Base-by-base conservation (phyloP, 30 jellyfish, hydroid and myxozoan genomes). In the Calvadosia cruxmelitensis region DNA sequence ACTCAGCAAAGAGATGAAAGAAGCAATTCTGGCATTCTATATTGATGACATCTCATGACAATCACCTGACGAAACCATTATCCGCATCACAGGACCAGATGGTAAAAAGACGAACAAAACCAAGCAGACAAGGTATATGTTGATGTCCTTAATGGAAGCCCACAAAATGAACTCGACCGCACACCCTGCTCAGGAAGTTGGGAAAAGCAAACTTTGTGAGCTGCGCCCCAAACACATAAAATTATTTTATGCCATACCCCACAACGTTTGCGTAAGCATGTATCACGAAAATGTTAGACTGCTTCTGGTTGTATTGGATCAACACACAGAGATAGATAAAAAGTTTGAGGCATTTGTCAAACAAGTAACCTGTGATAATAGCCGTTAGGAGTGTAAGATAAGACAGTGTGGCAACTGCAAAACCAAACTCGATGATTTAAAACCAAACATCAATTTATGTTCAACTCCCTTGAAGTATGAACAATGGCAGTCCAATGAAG, bases 111-210 rank as follows among this genome's bases (percentile, higher is more conserved):
- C n/a, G n/a, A 53, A 70, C 63, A 70, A 49, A 49, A n/a, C 50
- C 34, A 70, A 31, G 73, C 71, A 70, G 30, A 49, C 63, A 53
- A 53, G 52, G 31, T 70, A 70, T 71, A 51, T 70, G 80, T 71
- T 70, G 49, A 50, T 70, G 72, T 27, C 80, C 75, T 32, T 49
- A 15, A 65, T 65, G 52, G 80, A 70, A 61, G 80, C 80, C 73
- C 71, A 53, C 73, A 71, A 70, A 71, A 63, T 70, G 75, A 49
- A 70, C 50, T n/a, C 52, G 52, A 52, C 34, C 28, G 51, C 28
- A 50, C 30, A 42, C 26, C 76, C 76, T 2, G 32, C 33, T 67
- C 35, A 13, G 33, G n/a, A 3, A 53, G 20, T 50, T 52, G 80
- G 74, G 50, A 53, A 52, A 70, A 53, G 74, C 72, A 70, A 53